A percentile compares a stretch with the other conserved stretches of the same genome.
Conservation (phyloP, 2,113 vertebrate species). For the Phaethon lepturus region DNA sequence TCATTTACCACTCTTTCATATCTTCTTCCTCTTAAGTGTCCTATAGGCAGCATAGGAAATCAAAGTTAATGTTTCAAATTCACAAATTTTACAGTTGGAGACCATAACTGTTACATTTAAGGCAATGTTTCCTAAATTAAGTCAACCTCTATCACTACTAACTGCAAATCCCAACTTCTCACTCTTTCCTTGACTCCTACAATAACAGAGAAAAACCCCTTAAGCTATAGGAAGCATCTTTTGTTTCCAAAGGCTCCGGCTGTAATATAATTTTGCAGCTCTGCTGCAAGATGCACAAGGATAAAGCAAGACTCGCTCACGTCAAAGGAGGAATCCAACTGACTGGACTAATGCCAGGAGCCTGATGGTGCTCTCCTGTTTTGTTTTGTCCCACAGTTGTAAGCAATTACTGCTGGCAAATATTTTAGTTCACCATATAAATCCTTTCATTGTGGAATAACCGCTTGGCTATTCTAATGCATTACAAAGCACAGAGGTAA, state of each 20-base stretch:
- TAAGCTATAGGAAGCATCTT: neutral
- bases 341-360: neutral
- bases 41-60: rapidly evolving
- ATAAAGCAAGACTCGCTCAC: rapidly evolving
- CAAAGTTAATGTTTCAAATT: neutral
- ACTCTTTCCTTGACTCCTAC: neutral
- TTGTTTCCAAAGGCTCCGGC: neutral
- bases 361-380: neutral
- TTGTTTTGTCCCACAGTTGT: neutral
- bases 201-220: rapidly evolving
- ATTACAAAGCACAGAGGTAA: neutral
- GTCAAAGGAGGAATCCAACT: neutral
- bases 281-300: neutral
- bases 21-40: neutral
- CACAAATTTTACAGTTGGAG: neutral
- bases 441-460: neutral
- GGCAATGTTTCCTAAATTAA: neutral
- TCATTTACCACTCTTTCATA: neutral
- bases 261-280: neutral
- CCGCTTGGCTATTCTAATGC: neutral
- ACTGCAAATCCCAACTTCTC: neutral
- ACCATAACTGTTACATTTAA: neutral
- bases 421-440: neutral
- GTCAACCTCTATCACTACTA: neutral
- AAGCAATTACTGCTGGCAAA: neutral